Evolutionary conservation across 2,888 invertebrate genomes (phyloP), one percentile per base, ranked within the genome.

Genomic region (Pheosia gnoma): DNA sequence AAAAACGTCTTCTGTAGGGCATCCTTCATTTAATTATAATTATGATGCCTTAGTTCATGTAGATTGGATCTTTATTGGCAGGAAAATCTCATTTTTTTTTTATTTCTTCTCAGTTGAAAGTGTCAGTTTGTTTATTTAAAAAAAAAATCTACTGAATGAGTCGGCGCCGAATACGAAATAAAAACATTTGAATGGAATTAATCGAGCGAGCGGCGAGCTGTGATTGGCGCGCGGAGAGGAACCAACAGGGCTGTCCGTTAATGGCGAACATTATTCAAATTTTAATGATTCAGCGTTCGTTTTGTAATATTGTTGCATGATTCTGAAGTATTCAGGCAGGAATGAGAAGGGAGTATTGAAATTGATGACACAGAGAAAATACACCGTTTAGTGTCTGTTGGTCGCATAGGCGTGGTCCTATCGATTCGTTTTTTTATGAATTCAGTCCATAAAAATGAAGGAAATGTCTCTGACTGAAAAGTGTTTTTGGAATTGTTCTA

Each of bases 181-280:
- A 65, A 68, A 65, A 57, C 66, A 59, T 63, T 64, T 60, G 57
- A 66, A 74, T 63, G 58, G 53, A 60, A 55, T 58, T 56, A 66
- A 66, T 65, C 53, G 58, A 72, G 67, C 60, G 59, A 53, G 39
- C 49, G 45, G 53, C 58, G 45, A 45, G 41, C 9, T 13, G 56
- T 41, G 41, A 56, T 41, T 41, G 56, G 56, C 37, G 41, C 41
- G 56, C 54, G 54, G 11, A 9, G 7, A 8, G 8, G 2, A 38
- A 25, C 41, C 13, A 41, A 41, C 53, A 37, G 53, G 51, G 51
- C 51, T 54, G 54, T 41, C 11, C 13, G 8, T 56, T 39, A 41
- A 56, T 41, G 56, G 5, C 56, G 13, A 25, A n/a, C 8, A 13
- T 56, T 56, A 56, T 56, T n/a, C 56, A 56, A 25, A 56, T 41